A percentile compares a stretch with the other conserved stretches of the same genome.
phyloP scores from a whole-genome alignment of 1,140 invertebrate genomes.

The Anadara kagoshimensis region DNA sequence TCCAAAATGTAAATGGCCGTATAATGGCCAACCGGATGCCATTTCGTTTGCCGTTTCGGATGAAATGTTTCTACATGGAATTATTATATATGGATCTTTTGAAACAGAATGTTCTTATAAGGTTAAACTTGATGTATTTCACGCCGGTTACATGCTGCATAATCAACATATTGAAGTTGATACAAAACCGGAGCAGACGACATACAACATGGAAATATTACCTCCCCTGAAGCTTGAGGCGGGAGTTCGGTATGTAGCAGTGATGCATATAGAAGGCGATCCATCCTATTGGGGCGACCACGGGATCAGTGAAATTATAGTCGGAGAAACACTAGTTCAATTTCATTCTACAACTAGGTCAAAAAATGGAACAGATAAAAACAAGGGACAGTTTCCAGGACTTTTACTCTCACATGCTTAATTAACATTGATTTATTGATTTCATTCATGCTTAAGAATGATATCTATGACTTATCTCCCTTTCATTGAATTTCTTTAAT shows the following conservation, averaged over 20 bases:
- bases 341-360: conserved; percentile 5
- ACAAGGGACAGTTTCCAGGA: conserved; percentile 28
- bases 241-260: conserved; percentile 11
- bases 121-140: conserved; percentile 3
- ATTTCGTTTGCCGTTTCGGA: conserved; percentile 17
- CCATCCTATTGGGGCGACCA: conserved; percentile 28
- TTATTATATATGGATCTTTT: conserved; percentile 20
- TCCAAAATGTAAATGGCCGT: conserved; percentile 23
- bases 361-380: conserved; percentile 18
- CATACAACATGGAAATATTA: conserved; percentile 12
- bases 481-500: too few relatives aligned
- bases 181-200: conserved; percentile 1
- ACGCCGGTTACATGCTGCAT: not conserved
- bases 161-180: conserved; percentile 8
- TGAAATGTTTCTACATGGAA: conserved; percentile 22
- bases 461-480: too few relatives aligned
- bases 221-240: conserved; percentile 10
- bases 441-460: too few relatives aligned
- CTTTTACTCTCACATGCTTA: conserved; percentile 3
- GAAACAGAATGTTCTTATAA: conserved; percentile 3
- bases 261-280: conserved; percentile 12
- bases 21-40: conserved; percentile 19
- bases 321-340: conserved; percentile 14
- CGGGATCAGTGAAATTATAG: conserved; percentile 5
- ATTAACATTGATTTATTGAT: too few relatives aligned